Percentiles rank a stretch among this genome's conserved stretches.
Conservation (phyloP, 2,888 invertebrate genomes). For the Ptilodon capucinus region DNA sequence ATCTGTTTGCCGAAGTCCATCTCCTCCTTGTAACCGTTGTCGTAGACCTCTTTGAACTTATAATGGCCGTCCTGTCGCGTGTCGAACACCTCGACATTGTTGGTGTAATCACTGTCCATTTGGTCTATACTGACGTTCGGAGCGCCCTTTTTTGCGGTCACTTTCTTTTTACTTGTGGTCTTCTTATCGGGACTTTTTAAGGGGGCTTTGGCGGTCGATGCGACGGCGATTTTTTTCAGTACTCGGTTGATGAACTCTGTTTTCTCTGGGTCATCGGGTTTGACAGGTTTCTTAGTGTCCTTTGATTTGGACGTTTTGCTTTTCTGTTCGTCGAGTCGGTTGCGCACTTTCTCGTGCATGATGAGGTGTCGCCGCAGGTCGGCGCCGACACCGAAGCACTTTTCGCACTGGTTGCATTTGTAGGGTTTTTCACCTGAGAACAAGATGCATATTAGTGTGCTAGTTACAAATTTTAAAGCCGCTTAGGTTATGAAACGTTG, state of each 20-base stretch:
- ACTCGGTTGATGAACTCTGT: background rate
- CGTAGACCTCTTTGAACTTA: conserved; percentile 59
- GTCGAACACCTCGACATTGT: conserved; percentile 49
- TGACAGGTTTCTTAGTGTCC: conserved; percentile 19
- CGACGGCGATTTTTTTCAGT: conserved; percentile 24
- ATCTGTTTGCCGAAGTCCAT: conserved; percentile 28
- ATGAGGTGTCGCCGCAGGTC: conserved; percentile 92
- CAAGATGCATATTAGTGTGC: background rate
- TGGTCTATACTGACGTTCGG: conserved; percentile 63
- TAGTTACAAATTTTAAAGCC: too few relatives aligned
- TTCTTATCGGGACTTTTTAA: conserved; percentile 18
- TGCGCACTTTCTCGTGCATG: conserved; percentile 83
- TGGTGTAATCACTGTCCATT: conserved; percentile 37
- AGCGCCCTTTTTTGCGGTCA: conserved; percentile 42
- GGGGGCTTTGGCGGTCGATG: conserved; percentile 21
- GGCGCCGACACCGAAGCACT: conserved; percentile 91
- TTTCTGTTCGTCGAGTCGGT: conserved; percentile 40
- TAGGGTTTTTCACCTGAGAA: conserved; percentile 87
- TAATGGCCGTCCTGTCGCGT: conserved; percentile 33
- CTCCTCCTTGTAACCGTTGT: conserved; percentile 31
- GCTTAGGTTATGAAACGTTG: too few relatives aligned
- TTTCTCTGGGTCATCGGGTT: conserved; percentile 6
- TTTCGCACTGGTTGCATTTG: conserved; percentile 88
- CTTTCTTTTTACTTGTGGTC: conserved; percentile 24
- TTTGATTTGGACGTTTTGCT: conserved; percentile 27